A percentile compares a stretch with the other conserved stretches of the same genome.
Conservation (phyloP, 2,888 invertebrate genomes). For the Meghimatium bilineatum region DNA sequence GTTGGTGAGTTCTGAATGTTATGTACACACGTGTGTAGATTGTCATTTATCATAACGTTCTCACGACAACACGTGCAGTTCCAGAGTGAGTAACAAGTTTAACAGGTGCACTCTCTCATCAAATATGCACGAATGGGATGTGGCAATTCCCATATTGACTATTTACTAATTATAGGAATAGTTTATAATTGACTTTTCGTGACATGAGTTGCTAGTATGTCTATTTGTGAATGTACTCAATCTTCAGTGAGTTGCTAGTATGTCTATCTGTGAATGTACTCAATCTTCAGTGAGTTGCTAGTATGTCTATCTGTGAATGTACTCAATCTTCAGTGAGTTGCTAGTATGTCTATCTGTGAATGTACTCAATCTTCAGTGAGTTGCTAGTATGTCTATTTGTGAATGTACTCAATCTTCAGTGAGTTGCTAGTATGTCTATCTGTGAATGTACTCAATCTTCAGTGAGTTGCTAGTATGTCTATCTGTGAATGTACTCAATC, state of each 20-base stretch:
- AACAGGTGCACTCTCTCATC: background rate
- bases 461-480: no score
- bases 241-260: background rate
- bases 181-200: background rate
- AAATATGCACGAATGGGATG: background rate
- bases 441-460: no score
- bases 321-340: background rate
- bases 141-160: background rate
- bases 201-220: background rate
- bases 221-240: background rate
- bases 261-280: background rate
- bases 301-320: background rate
- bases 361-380: no score
- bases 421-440: no score
- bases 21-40: background rate
- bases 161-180: background rate
- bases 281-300: background rate
- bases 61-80: background rate
- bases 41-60: background rate
- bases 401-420: no score
- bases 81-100: background rate
- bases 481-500: no score
- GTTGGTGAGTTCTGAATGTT: no score
- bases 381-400: no score
- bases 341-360: background rate